Evolutionary conservation across 2,888 invertebrate genomes (phyloP), one percentile per base, ranked within the genome.

Genomic region (Cheiracanthium punctorium): DNA sequence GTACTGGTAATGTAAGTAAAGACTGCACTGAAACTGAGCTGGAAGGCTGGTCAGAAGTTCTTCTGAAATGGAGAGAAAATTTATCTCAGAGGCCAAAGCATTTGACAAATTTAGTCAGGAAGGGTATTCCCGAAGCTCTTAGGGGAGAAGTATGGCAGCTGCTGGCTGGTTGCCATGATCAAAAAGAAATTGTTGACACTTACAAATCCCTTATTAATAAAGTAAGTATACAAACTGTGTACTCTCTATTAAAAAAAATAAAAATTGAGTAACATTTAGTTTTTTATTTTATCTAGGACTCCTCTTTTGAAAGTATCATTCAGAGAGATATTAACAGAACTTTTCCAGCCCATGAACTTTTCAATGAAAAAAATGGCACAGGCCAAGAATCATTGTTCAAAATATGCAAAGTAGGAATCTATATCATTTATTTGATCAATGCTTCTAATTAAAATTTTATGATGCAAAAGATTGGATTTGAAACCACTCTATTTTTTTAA

Each of bases 111-210:
- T 92, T 98, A 52, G 96, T 98, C 0, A 94, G 95, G 70, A 90
- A 91, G 65, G 99, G 99, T 0, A 96, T 99, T 79, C 99, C 99
- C 0, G 99, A 99, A 92, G 97, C 98, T 0, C 93, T 99, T 37
- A 94, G 99, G 41, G 98, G 98, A 0, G 98, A 98, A 92, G 97
- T 99, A 67, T 99, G 99, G 99, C 97, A 98, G 91, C 94, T 98
- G 82, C 93, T 99, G 88, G 96, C 98, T 20, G 96, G 96, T 52
- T 95, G 96, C 77, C 80, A 88, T 52, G 95, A 96, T 91, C 95
- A 95, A 90, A 90, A 94, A 94, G 86, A 94, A 17, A 90, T 95
- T 89, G 95, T 98, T 92, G 98, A 99, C 90, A 96, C 95, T 17
- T 99, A 99, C 92, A 94, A 97, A 90, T 94, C 96, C 70, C 94